Evolutionary conservation across 2,113 vertebrate species (phyloP).

Genomic region (Saiga tatarica): DNA sequence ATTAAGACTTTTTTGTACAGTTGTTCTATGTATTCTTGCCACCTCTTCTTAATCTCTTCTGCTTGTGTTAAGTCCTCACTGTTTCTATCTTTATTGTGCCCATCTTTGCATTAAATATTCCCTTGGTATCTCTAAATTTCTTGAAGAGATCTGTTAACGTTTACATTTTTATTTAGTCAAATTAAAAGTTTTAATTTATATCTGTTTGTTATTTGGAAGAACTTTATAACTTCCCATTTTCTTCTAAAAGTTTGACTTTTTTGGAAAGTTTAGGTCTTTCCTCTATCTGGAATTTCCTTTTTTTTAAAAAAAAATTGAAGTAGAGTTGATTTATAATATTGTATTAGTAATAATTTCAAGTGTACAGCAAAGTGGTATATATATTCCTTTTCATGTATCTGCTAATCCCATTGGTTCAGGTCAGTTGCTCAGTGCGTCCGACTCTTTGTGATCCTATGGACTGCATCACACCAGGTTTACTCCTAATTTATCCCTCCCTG

Average conservation of each 20-base stretch:
- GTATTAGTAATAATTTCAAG: not conserved
- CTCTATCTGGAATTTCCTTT: not conserved
- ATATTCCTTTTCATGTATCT: not conserved
- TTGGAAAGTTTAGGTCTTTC: not conserved
- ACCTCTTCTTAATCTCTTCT: not conserved
- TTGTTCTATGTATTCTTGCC: not conserved
- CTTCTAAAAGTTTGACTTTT: not conserved
- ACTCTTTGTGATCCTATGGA: not conserved
- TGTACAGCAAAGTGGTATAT: not conserved
- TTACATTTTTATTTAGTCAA: not conserved
- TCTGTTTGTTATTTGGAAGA: not conserved
- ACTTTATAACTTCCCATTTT: not conserved
- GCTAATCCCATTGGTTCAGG: not conserved
- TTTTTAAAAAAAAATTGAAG: not conserved
- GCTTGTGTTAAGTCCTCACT: not conserved
- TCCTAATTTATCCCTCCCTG: not conserved
- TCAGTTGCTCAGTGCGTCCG: not conserved
- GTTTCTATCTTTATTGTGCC: not conserved
- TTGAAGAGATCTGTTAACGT: not conserved
- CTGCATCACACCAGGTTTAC: not conserved
- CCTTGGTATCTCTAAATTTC: not conserved
- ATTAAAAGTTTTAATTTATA: not conserved
- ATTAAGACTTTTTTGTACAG: not conserved
- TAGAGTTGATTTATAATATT: not conserved
- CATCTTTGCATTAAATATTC: not conserved